Base-by-base conservation (phyloP, 2,113 vertebrate species). In the Nerophis ophidion region DNA sequence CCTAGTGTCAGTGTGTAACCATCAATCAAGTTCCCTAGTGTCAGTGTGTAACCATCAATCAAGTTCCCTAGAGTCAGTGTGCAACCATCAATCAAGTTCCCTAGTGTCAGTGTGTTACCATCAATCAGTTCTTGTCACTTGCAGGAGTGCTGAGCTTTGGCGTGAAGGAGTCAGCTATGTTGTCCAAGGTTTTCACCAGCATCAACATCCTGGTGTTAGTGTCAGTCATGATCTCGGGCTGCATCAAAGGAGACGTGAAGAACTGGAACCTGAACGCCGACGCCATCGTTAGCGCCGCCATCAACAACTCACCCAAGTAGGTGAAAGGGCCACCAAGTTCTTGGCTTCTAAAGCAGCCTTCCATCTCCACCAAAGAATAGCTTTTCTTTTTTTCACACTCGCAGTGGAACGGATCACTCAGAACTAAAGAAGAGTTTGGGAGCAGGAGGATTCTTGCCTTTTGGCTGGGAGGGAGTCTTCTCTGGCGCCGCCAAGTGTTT, bases 401-500 rank as follows among this genome's bases (percentile, higher is more conserved):
- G 7, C 64, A 97, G 95, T 75, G 5, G 33, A 7, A 91, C 93
- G 0, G 3, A 71, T 9, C 2, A 10, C 9, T 12, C 68, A 2
- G 47, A 36, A 0, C 9, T 54, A 9, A 6, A 9, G 4, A 45
- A 80, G 55, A 46, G 2, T 9, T 85, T 91, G 0, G 94, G 93
- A 0, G 6, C 14, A 1, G 95, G 97, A 2, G 97, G 97, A 0
- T 99, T 99, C 81, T 92, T 97, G 93, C 96, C 96, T 2, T 99
- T 93, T 11, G 96, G 95, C 2, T 84, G 92, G 66, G 75, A 82
- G 0, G 96, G 96, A 12, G 93, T 99, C 47, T 89, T 99, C 2
- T 95, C 96, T 0, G 96, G 96, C 10, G 96, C 96, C 16, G 96
- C 96, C 1, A 99, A 95, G 0, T 99, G 96, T 68, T 99, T 99